Evolutionary conservation across 2,113 vertebrate genomes (phyloP).

Genomic region (Neotoma lepida): DNA sequence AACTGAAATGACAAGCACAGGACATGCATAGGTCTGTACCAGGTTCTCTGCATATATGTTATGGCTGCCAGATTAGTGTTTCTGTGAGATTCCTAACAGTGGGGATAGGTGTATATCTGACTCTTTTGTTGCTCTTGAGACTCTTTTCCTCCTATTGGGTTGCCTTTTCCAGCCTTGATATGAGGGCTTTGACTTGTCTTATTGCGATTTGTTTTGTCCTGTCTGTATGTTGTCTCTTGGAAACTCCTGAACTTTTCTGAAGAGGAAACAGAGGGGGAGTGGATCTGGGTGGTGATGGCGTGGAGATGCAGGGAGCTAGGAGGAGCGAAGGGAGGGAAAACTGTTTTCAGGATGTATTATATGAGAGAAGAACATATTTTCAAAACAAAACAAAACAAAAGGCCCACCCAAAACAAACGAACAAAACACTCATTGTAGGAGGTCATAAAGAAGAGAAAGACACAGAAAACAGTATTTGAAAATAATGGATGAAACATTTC

Average conservation of each 20-base stretch:
- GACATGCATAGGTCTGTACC: not conserved
- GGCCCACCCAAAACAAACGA: not conserved
- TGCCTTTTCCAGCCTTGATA: not conserved
- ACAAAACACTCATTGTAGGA: not conserved
- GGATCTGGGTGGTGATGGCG: not conserved
- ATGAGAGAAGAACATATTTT: too few relatives aligned
- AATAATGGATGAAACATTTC: not conserved
- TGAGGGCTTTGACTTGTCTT: not conserved
- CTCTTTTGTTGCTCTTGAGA: too few relatives aligned
- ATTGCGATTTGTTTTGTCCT: not conserved
- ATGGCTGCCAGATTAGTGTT: not conserved
- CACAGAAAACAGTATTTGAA: not conserved
- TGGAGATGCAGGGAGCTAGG: accelerated
- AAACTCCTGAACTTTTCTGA: not conserved
- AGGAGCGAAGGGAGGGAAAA: not conserved
- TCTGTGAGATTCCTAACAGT: not conserved
- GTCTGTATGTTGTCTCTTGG: not conserved
- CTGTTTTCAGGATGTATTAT: not conserved
- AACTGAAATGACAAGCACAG: not conserved
- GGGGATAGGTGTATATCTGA: not conserved
- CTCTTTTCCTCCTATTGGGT: not conserved
- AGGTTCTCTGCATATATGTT: not conserved
- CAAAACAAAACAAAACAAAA: not conserved
- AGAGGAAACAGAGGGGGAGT: not conserved
- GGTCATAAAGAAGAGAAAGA: not conserved